Conservation (phyloP, 1,140 invertebrate species). For the Drosophila micromelanica region DNA sequence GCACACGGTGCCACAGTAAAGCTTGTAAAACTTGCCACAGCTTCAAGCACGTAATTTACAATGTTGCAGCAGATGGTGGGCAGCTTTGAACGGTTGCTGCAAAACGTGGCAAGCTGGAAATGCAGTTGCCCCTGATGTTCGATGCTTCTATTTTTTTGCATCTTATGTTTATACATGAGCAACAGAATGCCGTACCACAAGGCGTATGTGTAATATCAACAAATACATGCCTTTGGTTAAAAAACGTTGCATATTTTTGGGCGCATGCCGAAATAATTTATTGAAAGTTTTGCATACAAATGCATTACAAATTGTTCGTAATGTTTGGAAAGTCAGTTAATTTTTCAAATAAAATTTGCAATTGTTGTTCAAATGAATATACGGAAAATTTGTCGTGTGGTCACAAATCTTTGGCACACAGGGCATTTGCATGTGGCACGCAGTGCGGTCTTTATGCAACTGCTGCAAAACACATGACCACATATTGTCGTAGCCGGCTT, state of each 20-base stretch:
- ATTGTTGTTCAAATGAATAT: constrained; percentile 31
- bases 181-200: constrained; percentile 13
- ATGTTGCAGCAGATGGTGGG: constrained; percentile 74
- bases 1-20: constrained; percentile 45
- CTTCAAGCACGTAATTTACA: constrained; percentile 67
- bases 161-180: constrained; percentile 37
- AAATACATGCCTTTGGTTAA: neutral
- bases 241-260: constrained; percentile 33
- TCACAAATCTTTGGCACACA: constrained; percentile 29
- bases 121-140: constrained; percentile 29
- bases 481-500: constrained; percentile 27
- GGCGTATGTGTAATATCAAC: constrained; percentile 58
- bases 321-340: too few species aligned
- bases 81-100: constrained; percentile 26
- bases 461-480: constrained; percentile 42
- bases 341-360: neutral
- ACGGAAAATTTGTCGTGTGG: constrained; percentile 20
- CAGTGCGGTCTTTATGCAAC: constrained; percentile 32
- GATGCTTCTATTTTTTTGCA: constrained; percentile 41
- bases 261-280: neutral
- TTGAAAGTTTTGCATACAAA: neutral
- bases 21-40: constrained; percentile 60
- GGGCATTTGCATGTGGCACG: constrained; percentile 26
- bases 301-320: neutral
- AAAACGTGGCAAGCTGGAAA: neutral